Percentiles rank a stretch among this genome's conserved stretches.
These are phyloP conservation scores for Trogon surrucura DNA, from an alignment of 2,113 vertebrate genomes.

Conservation along the genomic window DNA sequence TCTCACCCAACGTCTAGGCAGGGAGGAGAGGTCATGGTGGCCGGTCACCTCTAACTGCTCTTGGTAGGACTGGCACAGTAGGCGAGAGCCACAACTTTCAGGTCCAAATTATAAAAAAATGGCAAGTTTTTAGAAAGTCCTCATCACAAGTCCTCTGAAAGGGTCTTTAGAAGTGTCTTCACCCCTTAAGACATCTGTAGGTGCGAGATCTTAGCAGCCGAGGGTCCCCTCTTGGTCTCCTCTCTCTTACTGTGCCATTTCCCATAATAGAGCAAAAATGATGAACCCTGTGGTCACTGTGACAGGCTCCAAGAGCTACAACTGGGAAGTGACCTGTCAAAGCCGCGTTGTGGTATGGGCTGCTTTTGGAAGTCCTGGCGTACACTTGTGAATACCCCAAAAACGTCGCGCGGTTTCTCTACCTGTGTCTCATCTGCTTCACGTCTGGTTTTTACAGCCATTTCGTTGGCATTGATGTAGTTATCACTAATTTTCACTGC, in stretches of 20 bases:
- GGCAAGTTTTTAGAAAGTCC: background rate
- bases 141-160: background rate
- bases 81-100: rapidly evolving
- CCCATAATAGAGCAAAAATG: background rate
- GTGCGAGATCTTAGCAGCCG: background rate
- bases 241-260: background rate
- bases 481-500: background rate
- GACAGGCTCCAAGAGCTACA: background rate
- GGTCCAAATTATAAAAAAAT: rapidly evolving
- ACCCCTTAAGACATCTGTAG: rapidly evolving
- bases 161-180: background rate
- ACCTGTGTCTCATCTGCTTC: background rate
- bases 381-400: background rate
- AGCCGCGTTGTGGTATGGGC: background rate
- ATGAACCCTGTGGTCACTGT: background rate
- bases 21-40: background rate
- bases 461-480: rapidly evolving
- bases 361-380: background rate
- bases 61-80: background rate
- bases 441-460: rapidly evolving
- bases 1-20: background rate
- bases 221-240: background rate
- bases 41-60: rapidly evolving
- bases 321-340: background rate
- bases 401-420: background rate